Evolutionary conservation across 2,797 vertebrate genomes (phyloP), one percentile per base, ranked within the genome.

Genomic region (Acipenser transmontanus): DNA sequence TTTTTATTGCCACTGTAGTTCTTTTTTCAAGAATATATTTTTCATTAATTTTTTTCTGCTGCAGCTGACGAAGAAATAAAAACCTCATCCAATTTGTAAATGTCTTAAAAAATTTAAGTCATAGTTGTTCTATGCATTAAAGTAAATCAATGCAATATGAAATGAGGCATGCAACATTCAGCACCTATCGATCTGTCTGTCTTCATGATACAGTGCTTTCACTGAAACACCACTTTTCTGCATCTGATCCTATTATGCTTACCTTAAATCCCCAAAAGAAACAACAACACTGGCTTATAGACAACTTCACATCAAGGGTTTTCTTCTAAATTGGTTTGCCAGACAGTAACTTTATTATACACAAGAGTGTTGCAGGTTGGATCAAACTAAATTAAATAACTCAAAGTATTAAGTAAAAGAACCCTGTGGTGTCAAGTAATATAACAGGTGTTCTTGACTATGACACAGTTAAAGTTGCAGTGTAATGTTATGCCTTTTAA

Each of bases 121-220:
- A 6, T 57, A n/a, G 54, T 57, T 57, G 54, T 11, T 34, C 34
- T 34, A 57, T 11, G 54, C 14, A 6, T 74, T 81, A 67, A 78
- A 80, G 78, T 66, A 75, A 80, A 77, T 88, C 85, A 17, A 89
- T 88, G 85, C 57, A 0, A 81, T 80, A 77, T 73, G 83, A 86
- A 78, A 72, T 77, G 82, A 89, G 84, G 80, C 78, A 64, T 85
- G 82, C 76, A 77, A 85, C 80, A 80, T 83, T 88, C 83, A 84
- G 85, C 84, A 84, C 61, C 79, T 88, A 88, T 88, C 81, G 87
- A 88, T 88, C 85, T 76, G 64, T 78, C 59, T 57, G 65, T 77
- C 83, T 80, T 74, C 75, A 81, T 57, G n/a, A 57, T 57, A 57
- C 79, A 78, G 82, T 87, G 85, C 81, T 88, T 89, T 84, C 76